Percentiles rank a stretch among this genome's conserved stretches.
phyloP scores from a whole-genome alignment of 2,113 vertebrate genomes.

The Leiothrix lutea region DNA sequence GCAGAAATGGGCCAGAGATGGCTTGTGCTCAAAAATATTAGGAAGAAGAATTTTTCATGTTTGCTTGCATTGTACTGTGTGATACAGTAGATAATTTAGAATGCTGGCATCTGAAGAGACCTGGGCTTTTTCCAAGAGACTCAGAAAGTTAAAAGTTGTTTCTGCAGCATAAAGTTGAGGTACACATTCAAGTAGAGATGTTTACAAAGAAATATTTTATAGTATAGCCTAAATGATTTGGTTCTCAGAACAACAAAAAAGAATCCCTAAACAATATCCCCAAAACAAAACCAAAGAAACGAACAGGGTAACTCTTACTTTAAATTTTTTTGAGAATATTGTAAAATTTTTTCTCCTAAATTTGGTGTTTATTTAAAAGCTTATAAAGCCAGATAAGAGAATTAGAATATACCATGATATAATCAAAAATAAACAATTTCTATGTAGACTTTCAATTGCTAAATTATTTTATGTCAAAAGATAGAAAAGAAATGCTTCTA shows the following conservation, averaged over 20 bases:
- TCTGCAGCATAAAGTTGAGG: neutral
- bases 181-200: conserved; percentile 7
- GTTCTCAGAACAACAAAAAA: conserved; percentile 6
- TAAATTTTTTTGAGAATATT: neutral
- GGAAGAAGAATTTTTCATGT: conserved; percentile 16
- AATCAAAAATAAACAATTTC: conserved; percentile 56
- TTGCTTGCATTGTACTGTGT: conserved; percentile 1
- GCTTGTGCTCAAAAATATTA: neutral
- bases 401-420: neutral
- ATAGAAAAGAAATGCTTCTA: conserved; percentile 72
- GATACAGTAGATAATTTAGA: conserved; percentile 36
- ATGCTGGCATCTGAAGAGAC: conserved; percentile 13
- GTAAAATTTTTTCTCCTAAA: conserved; percentile 32
- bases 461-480: conserved; percentile 70
- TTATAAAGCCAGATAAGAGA: neutral
- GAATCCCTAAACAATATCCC: neutral
- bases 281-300: neutral
- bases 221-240: neutral
- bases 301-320: neutral
- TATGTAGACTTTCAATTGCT: conserved; percentile 56
- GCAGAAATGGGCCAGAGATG: neutral
- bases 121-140: conserved; percentile 6
- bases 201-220: conserved; percentile 11
- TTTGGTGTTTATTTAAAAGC: conserved; percentile 46
- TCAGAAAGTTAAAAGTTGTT: conserved; percentile 41